Percentiles rank a stretch among this genome's conserved stretches.
These are phyloP conservation scores for Carabus problematicus DNA, from an alignment of 2,888 invertebrate genomes.

Conservation along the genomic window DNA sequence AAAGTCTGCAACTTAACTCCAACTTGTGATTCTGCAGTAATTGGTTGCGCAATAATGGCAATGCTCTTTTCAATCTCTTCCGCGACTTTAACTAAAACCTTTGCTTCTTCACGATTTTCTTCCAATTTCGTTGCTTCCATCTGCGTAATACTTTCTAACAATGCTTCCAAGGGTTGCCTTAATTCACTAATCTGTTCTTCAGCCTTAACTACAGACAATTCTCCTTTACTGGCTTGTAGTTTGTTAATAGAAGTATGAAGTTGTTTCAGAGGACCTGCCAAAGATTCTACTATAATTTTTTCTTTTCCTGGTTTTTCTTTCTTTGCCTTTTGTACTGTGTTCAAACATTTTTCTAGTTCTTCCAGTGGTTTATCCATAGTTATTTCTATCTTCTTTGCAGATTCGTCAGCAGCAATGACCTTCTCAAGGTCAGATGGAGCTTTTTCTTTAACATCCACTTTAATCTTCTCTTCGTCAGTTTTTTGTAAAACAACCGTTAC, in stretches of 20 bases:
- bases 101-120: conserved; percentile 22
- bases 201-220: conserved; percentile 42
- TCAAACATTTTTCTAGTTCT: conserved; percentile 42
- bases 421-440: too few species aligned
- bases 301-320: conserved; percentile 37
- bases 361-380: conserved; percentile 15
- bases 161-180: not conserved
- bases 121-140: conserved; percentile 24
- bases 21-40: conserved; percentile 2
- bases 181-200: conserved; percentile 36
- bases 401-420: too few species aligned
- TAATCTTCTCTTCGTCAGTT: not conserved
- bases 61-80: conserved; percentile 11
- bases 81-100: conserved; percentile 9
- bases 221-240: conserved; percentile 7
- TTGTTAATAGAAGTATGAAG: conserved; percentile 3
- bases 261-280: conserved; percentile 41
- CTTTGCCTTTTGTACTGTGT: conserved; percentile 32
- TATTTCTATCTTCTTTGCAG: conserved; percentile 29
- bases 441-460: conserved; percentile 38
- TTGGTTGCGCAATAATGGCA: conserved; percentile 12
- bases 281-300: conserved; percentile 37
- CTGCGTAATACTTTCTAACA: conserved; percentile 30
- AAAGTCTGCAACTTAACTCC: conserved; percentile 22
- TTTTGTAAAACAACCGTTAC: conserved; percentile 10